A percentile compares a stretch with the other conserved stretches of the same genome.
phyloP scores from a whole-genome alignment of 1,140 invertebrate species.

The Cyclina sinensis region DNA sequence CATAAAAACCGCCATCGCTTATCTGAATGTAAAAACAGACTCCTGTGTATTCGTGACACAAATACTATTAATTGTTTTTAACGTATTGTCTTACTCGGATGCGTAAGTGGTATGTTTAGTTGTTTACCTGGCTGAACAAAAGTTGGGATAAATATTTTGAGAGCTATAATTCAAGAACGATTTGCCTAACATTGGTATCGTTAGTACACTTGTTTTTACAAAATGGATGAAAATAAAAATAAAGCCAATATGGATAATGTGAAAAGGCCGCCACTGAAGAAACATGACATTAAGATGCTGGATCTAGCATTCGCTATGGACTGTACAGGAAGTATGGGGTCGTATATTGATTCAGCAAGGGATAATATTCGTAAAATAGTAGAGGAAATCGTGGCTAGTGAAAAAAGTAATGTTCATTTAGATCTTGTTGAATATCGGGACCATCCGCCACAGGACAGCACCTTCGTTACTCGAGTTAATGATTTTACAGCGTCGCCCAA shows the following conservation, averaged over 20 bases:
- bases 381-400: slow-evolving; percentile 79
- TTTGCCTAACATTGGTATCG: neutral
- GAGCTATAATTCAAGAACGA: neutral
- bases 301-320: slow-evolving; percentile 83
- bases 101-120: neutral
- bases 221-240: neutral
- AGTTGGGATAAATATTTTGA: neutral
- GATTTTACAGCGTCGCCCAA: slow-evolving; percentile 81
- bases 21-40: neutral
- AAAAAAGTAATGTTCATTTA: slow-evolving; percentile 79
- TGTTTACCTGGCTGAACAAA: neutral
- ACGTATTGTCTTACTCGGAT: neutral
- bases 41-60: neutral
- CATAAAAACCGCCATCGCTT: neutral
- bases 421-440: slow-evolving; percentile 83
- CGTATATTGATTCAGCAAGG: slow-evolving; percentile 79
- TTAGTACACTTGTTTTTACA: neutral
- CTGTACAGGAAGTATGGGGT: slow-evolving; percentile 82
- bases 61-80: neutral
- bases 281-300: slow-evolving; percentile 71
- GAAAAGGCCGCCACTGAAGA: slow-evolving; percentile 67
- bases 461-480: slow-evolving; percentile 79
- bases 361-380: slow-evolving; percentile 81
- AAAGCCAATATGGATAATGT: slow-evolving; percentile 28
- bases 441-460: slow-evolving; percentile 79